Percentiles rank a stretch among this genome's conserved stretches.
phyloP scores from a whole-genome alignment of 2,797 vertebrate species.

The Pachyuromys duprasi region DNA sequence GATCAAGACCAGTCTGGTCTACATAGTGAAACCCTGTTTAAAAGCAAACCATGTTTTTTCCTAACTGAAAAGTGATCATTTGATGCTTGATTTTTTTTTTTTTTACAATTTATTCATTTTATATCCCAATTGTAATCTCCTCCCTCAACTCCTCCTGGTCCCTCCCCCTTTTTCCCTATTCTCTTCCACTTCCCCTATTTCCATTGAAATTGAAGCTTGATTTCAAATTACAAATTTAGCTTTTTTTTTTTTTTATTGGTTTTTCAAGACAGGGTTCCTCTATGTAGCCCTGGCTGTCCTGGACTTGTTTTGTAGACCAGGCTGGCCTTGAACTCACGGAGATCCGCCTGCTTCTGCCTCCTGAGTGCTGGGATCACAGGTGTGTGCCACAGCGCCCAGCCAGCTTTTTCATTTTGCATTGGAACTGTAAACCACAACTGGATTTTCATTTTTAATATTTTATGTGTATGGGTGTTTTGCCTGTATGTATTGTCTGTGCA shows the following conservation, averaged over 20 bases:
- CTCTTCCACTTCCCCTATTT: no score
- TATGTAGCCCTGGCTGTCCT: no score
- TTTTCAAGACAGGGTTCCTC: no score
- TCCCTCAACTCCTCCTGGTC: no score
- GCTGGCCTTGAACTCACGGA: no score
- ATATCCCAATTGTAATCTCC: no score
- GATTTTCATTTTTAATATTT: constrained; percentile 10
- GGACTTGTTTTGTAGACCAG: no score
- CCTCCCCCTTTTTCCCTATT: no score
- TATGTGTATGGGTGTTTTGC: not conserved
- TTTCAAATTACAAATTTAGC: not conserved
- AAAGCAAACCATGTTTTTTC: not conserved
- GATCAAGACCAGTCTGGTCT: not conserved
- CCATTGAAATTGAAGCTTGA: not conserved
- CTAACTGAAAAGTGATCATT: not conserved
- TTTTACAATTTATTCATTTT: not conserved
- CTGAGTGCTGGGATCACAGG: no score
- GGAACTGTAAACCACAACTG: not conserved
- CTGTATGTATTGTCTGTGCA: not conserved
- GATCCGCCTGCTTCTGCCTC: no score
- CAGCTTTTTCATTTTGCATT: constrained; percentile 3
- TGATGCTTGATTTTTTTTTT: constrained; percentile 33
- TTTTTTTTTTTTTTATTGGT: not conserved
- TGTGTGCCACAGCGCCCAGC: no score
- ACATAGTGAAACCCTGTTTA: not conserved